Evolutionary conservation across 37 sponge, comb jelly and placozoan species (phyloP), one percentile per base, ranked within the genome.

Genomic region (Beroe ovata): DNA sequence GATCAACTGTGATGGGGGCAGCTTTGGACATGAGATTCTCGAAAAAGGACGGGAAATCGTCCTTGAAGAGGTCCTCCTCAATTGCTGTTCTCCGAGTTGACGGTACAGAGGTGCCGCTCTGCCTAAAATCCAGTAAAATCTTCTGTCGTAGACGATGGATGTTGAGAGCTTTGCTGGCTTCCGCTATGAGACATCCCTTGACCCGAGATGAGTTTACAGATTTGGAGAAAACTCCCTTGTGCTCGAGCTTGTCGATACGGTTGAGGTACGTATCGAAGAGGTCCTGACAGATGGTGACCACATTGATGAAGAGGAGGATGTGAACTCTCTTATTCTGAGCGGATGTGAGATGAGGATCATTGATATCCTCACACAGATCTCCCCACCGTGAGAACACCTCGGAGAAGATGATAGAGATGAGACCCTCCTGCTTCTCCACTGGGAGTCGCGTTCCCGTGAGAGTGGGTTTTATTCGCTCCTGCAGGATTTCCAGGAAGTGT

Each of bases 331-430:
- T 77, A 54, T 77, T 77, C 54, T 77, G 84, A 3, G 84, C 28
- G 42, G 41, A n/a, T 20, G 84, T 77, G 1, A 77, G 54, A 38
- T 77, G 84, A 2, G 84, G 84, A 19, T 77, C 84, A 25, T 77
- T 77, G 35, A 77, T 77, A 3, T 30, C 54, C 84, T 77, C 84
- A 42, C 42, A 77, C 26, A 77, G 22, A 25, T 36, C 38, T 25
- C 33, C 20, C 84, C 84, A 77, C 28, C 22, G 26, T 16, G 84
- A 32, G 28, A 28, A 77, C 23, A 42, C 54, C 29, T 77, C 84
- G 2, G 84, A 77, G 84, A 77, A 77, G 8, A 77, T 77, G 41
- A 77, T 77, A 25, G 84, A 77, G 33, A 77, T 77, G 28, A 77
- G 84, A 14, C 84, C 84, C 47, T 77, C 84, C 84, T 77, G 84